These are phyloP conservation scores for Drosophila neonasuta DNA, from an alignment of 2,888 invertebrate species.

Conservation along the genomic window DNA sequence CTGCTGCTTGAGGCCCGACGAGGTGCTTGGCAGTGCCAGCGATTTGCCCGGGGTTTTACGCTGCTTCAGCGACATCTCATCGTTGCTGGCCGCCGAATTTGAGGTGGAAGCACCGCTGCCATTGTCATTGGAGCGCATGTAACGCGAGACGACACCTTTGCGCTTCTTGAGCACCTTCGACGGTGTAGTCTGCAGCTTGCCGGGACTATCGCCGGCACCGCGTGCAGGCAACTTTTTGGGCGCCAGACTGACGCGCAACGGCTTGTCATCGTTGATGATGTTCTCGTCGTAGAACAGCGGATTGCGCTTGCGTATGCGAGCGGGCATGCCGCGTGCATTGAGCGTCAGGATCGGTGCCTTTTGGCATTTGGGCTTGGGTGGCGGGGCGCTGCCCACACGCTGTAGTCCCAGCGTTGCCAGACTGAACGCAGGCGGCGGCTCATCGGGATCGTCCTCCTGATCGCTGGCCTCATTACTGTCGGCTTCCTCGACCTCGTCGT, in stretches of 20 bases:
- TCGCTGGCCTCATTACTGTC: conserved; percentile 64
- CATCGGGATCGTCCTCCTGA: conserved; percentile 87
- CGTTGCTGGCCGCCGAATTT: conserved; percentile 19
- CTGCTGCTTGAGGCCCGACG: conserved; percentile 8
- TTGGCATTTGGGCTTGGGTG: conserved; percentile 86
- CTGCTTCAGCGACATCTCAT: conserved; percentile 26
- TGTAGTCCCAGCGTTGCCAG: conserved; percentile 91
- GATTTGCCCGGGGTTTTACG: conserved; percentile 34
- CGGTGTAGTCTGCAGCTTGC: conserved; percentile 79
- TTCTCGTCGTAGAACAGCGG: conserved; percentile 94
- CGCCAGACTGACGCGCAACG: conserved; percentile 85
- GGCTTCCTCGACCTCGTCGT: conserved; percentile 40
- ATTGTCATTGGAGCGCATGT: conserved; percentile 80
- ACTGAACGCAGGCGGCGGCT: conserved; percentile 88
- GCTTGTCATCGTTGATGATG: conserved; percentile 90
- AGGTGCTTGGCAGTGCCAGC: conserved; percentile 13
- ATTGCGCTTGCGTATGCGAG: conserved; percentile 94
- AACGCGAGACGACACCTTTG: conserved; percentile 81
- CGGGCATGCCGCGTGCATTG: conserved; percentile 94
- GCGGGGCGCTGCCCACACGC: conserved; percentile 89
- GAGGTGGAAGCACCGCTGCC: conserved; percentile 40
- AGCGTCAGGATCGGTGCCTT: conserved; percentile 90
- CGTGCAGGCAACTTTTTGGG: conserved; percentile 79
- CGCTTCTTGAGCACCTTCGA: conserved; percentile 83
- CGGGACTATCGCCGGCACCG: conserved; percentile 38